These are phyloP conservation scores for Chelonus formosanus DNA, from an alignment of 2,888 invertebrate species.

Conservation along the genomic window DNA sequence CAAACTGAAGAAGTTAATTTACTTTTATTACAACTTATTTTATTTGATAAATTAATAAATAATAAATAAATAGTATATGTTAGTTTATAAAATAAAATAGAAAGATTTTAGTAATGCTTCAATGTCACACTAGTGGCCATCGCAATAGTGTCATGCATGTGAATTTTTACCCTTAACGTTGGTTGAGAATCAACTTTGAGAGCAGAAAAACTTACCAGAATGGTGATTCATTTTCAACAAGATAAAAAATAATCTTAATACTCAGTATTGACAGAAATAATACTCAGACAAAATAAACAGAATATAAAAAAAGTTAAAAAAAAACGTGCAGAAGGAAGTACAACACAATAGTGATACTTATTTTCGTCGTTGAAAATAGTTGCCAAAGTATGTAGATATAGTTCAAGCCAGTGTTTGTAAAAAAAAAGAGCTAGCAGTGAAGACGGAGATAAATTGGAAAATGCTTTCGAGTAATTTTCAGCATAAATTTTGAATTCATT, in stretches of 20 bases:
- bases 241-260: no score
- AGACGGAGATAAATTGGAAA: conserved; percentile 29
- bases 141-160: conserved; percentile 54
- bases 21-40: no score
- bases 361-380: conserved; percentile 15
- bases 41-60: no score
- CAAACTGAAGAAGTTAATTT: no score
- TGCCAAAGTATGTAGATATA: conserved; percentile 40
- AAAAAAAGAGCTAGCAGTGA: conserved; percentile 41
- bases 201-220: no score
- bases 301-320: conserved; percentile 8
- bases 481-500: conserved; percentile 9
- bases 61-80: neutral
- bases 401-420: conserved; percentile 45
- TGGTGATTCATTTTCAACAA: no score
- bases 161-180: no score
- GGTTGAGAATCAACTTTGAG: no score
- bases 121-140: conserved; percentile 50
- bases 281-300: conserved; percentile 20
- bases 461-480: conserved; percentile 7
- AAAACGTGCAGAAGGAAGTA: conserved; percentile 16
- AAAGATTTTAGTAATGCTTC: conserved; percentile 40
- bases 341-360: no score
- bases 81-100: conserved; percentile 1
- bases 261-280: no score